Base-by-base conservation (phyloP, 2,797 vertebrate genomes). In the Brotula barbata region DNA sequence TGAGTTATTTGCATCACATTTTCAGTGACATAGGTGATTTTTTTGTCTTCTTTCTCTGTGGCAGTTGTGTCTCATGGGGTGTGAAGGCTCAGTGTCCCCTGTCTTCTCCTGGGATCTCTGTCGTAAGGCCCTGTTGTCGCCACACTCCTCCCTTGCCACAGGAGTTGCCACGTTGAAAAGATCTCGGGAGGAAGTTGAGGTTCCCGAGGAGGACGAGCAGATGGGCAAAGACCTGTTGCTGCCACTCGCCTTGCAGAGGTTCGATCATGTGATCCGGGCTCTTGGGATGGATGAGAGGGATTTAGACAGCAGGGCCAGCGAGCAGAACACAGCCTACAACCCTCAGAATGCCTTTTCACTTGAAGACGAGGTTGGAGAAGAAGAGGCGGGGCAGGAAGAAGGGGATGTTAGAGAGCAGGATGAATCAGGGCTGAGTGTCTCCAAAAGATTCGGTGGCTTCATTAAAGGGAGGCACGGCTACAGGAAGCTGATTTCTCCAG, bases 51-150 rank as follows among this genome's bases (percentile, higher is more conserved):
- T 75, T 46, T 66, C 37, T 80, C 46, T 71, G 34, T 64, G 4
- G 41, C 87, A 98, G 96, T 82, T 93, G 53, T 98, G 96, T 81
- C 86, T 95, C 58, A 82, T 94, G 48, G 93, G 95, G 69, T 98
- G 96, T 1, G 89, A 95, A 80, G 91, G 85, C 7, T 90, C 85
- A 21, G 54, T 90, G 45, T 89, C 86, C 43, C 88, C 91, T 0
- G 84, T 92, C 12, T 83, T 89, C 44, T 91, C 91, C 74, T 95
- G 94, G 94, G 92, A 94, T 67, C 71, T 90, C 0, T 98, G 96
- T 40, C 85, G 71, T 40, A 85, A 89, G 44, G 73, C 81, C 1
- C 34, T 87, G 55, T 86, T 83, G 2, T 75, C 66, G 5, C 64
- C 56, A 13, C 31, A 81, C 40, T 75, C 81, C 0, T 80, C 91